A percentile compares a stretch with the other conserved stretches of the same genome.
phyloP scores from a whole-genome alignment of 2,888 invertebrate genomes.

The Coelopa pilipes region DNA sequence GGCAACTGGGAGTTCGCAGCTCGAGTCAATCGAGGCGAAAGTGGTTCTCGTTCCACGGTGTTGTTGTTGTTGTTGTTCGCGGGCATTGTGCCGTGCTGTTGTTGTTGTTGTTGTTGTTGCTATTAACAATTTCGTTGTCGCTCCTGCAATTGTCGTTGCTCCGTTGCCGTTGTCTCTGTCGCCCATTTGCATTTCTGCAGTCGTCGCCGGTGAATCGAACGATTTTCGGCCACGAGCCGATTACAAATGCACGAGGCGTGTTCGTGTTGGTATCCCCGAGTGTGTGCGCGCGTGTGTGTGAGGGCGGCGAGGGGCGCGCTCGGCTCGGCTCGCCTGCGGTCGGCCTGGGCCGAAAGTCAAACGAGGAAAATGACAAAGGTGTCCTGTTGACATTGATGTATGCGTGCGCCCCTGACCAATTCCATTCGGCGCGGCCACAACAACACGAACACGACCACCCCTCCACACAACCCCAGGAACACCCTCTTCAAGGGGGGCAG shows the following conservation, averaged over 20 bases:
- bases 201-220: neutral
- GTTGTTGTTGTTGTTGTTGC: no score
- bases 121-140: no score
- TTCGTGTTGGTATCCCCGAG: neutral
- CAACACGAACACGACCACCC: no score
- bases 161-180: neutral
- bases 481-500: no score
- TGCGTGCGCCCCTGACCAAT: neutral
- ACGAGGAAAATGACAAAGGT: conserved; percentile 4
- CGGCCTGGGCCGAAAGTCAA: neutral
- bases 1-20: neutral
- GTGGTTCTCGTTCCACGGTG: no score
- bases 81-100: no score
- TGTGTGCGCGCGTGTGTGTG: neutral
- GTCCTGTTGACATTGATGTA: conserved; percentile 16
- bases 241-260: neutral
- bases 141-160: no score
- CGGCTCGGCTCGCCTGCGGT: neutral
- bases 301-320: no score
- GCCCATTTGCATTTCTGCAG: no score
- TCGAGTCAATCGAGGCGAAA: conserved; percentile 12
- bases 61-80: no score
- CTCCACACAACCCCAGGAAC: no score
- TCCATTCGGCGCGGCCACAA: no score
- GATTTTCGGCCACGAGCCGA: neutral